Evolutionary conservation across 2,113 vertebrate species (phyloP).

Genomic region (Urocynchramus pylzowi): DNA sequence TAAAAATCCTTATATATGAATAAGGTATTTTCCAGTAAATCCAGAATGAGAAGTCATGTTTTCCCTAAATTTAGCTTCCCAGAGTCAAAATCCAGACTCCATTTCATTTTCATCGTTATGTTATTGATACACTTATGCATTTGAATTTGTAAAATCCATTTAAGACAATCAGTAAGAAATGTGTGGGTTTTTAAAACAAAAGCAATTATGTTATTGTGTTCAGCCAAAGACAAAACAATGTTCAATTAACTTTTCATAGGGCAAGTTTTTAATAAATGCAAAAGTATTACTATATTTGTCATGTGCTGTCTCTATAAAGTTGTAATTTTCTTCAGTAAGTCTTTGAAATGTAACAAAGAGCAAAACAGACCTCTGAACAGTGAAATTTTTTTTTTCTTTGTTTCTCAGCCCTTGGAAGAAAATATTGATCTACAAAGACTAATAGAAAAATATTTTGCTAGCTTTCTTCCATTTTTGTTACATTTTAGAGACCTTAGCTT

Average conservation of each 20-base stretch:
- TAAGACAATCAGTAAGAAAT: background rate
- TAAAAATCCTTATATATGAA: background rate
- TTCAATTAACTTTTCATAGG: background rate
- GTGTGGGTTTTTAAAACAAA: background rate
- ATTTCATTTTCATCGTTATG: background rate
- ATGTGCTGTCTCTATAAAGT: background rate
- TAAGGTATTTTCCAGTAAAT: background rate
- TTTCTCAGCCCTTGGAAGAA: background rate
- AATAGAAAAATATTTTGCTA: background rate
- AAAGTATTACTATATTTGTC: background rate
- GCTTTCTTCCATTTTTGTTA: background rate
- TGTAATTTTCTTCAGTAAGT: background rate
- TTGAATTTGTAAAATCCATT: background rate
- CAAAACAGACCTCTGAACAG: background rate
- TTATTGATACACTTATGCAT: rapidly evolving
- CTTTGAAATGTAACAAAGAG: background rate
- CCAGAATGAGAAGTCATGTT: background rate
- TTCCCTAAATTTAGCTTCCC: background rate
- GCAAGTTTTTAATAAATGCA: background rate
- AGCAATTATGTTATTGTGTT: background rate
- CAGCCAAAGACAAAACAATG: background rate
- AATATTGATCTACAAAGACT: background rate
- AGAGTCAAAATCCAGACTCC: background rate
- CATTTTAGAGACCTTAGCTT: background rate
- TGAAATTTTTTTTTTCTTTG: background rate